Evolutionary conservation across 2,113 vertebrate genomes (phyloP).

Genomic region (Smithornis capensis): DNA sequence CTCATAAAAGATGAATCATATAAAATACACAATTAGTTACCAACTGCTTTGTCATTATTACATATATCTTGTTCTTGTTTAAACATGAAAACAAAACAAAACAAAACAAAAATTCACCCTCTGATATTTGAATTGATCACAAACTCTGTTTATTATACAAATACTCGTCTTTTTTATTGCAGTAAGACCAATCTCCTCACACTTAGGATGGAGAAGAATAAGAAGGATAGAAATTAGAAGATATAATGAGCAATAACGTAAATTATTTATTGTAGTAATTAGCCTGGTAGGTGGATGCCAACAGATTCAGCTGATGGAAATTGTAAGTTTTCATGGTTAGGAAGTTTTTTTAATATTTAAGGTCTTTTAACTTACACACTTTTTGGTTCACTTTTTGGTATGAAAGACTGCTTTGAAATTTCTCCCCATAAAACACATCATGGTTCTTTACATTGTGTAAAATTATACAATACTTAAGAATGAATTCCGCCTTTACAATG

Average conservation of each 20-base stretch:
- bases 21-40: neutral
- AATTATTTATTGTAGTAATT: neutral
- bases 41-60: neutral
- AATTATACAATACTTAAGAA: neutral
- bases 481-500: neutral
- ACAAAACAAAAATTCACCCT: neutral
- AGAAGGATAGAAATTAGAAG: neutral
- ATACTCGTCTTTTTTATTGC: neutral
- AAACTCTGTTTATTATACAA: neutral
- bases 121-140: neutral
- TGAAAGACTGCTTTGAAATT: neutral
- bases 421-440: neutral
- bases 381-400: neutral
- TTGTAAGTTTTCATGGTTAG: neutral
- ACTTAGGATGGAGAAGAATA: neutral
- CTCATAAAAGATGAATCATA: neutral
- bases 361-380: neutral
- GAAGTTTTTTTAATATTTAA: neutral
- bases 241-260: neutral
- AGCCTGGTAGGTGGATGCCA: neutral
- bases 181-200: neutral
- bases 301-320: neutral
- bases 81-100: neutral
- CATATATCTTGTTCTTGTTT: neutral
- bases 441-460: neutral